These are phyloP conservation scores for Pelecanus crispus DNA, from an alignment of 2,113 vertebrate genomes.

Conservation along the genomic window DNA sequence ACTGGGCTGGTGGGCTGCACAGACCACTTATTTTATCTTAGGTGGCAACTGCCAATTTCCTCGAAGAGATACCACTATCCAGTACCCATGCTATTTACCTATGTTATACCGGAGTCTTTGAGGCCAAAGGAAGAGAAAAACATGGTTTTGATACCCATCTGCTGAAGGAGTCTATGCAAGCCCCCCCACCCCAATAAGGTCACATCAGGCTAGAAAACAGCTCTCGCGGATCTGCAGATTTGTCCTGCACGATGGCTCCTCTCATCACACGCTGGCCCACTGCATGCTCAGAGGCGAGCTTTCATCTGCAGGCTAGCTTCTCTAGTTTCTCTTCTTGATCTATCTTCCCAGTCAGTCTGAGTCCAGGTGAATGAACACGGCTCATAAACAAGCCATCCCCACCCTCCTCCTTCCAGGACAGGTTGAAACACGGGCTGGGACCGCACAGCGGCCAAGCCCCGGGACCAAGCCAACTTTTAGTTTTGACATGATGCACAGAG, in stretches of 20 bases:
- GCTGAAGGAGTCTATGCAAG: background rate
- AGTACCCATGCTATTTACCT: background rate
- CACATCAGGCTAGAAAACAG: background rate
- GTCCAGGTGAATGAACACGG: background rate
- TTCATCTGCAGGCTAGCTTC: background rate
- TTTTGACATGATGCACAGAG: background rate
- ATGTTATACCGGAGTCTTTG: background rate
- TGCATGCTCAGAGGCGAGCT: background rate
- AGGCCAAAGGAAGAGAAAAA: background rate
- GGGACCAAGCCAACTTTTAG: background rate
- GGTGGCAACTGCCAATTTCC: background rate
- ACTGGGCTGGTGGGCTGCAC: background rate
- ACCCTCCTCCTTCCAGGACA: conserved; percentile 3
- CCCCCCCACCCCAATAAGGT: background rate
- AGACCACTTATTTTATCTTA: background rate
- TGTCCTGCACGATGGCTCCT: background rate
- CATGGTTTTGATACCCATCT: background rate
- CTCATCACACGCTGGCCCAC: background rate
- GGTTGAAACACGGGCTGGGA: conserved; percentile 6
- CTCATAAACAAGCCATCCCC: background rate
- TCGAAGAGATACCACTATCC: background rate
- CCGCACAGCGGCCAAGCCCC: background rate
- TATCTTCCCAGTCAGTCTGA: background rate
- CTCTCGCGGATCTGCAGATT: background rate
- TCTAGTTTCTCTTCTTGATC: background rate